phyloP scores from a whole-genome alignment of 2,888 invertebrate genomes.

The Leptothorax acervorum region DNA sequence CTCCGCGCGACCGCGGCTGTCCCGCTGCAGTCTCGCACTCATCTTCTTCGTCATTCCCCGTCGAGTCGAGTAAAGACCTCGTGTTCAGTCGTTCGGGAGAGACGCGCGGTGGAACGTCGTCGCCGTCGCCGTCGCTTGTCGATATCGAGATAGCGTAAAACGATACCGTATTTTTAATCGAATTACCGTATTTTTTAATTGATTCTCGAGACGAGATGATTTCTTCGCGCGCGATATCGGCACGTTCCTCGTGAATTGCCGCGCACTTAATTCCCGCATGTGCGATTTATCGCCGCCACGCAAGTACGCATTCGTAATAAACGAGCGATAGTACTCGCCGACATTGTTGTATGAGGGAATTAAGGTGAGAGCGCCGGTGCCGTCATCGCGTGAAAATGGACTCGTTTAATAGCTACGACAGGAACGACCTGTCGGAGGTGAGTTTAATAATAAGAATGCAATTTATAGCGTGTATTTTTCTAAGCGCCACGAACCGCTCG shows the following conservation, averaged over 20 bases:
- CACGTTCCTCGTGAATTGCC: constrained; percentile 8
- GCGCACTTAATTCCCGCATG: neutral
- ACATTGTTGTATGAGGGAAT: constrained; percentile 26
- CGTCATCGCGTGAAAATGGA: constrained; percentile 69
- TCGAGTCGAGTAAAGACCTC: neutral
- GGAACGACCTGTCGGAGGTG: constrained; percentile 76
- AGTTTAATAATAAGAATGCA: constrained; percentile 60
- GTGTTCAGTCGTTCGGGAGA: neutral
- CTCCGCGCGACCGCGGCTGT: constrained; percentile 59
- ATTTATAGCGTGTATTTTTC: neutral
- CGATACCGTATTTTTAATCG: too few species aligned
- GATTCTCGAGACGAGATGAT: neutral
- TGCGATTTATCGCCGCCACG: neutral
- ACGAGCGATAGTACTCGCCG: neutral
- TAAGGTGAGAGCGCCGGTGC: neutral
- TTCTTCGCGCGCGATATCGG: neutral
- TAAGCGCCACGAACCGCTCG: neutral
- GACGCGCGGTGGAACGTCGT: neutral
- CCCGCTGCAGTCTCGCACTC: constrained; percentile 16
- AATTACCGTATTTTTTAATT: neutral
- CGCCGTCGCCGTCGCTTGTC: neutral
- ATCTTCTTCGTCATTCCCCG: constrained; percentile 35
- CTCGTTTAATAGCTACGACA: constrained; percentile 74
- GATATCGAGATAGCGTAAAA: neutral
- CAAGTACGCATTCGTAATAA: neutral